phyloP scores from a whole-genome alignment of 2,113 vertebrate genomes.

The Noctilio leporinus region DNA sequence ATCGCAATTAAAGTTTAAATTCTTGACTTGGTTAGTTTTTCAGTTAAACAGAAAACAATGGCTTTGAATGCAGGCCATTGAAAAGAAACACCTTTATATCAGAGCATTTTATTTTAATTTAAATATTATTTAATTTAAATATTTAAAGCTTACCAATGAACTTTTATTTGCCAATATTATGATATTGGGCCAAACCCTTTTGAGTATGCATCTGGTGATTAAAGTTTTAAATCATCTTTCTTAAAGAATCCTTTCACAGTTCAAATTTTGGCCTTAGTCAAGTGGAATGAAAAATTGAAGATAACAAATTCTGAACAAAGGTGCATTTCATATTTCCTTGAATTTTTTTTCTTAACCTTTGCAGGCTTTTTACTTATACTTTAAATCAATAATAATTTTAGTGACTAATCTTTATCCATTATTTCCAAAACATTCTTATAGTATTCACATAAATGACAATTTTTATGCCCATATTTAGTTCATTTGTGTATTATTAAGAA shows the following conservation, averaged over 20 bases:
- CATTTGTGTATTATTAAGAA: not conserved
- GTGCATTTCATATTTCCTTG: not conserved
- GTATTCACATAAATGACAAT: not conserved
- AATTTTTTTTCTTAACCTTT: not conserved
- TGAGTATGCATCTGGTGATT: not conserved
- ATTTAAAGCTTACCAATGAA: not conserved
- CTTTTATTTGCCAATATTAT: not conserved
- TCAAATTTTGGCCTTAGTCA: not conserved
- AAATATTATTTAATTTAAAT: no score
- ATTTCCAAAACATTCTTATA: not conserved
- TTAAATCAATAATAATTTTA: not conserved
- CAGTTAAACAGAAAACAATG: not conserved
- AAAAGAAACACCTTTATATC: not conserved
- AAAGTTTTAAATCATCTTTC: not conserved
- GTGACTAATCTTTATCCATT: not conserved
- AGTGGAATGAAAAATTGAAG: not conserved
- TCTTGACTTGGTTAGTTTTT: not conserved
- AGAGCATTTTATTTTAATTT: not conserved
- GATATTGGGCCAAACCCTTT: not conserved
- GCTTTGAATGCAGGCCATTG: not conserved
- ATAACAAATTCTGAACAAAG: not conserved
- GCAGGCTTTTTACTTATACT: not conserved
- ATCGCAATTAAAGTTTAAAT: not conserved
- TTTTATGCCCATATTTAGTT: not conserved
- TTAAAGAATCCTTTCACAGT: not conserved